These are phyloP conservation scores for Limenitis camilla DNA, from an alignment of 2,888 invertebrate species.

Conservation along the genomic window DNA sequence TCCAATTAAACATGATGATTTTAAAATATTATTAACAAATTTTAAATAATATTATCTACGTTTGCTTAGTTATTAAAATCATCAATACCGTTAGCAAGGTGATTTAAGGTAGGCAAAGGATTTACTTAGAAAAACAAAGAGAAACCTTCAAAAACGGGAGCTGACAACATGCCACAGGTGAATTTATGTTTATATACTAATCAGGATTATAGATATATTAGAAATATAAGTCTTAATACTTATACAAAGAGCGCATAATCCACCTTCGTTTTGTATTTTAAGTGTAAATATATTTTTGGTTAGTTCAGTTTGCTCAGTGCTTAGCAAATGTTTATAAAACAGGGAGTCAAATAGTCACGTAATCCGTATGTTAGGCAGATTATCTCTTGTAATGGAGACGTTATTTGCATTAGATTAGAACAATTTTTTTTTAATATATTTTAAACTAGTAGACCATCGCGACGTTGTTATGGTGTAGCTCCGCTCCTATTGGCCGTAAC, in stretches of 20 bases:
- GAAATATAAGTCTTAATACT: slow-evolving; percentile 25
- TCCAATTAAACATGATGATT: no score
- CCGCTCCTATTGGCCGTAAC: no score
- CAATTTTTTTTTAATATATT: no score
- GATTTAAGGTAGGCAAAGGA: slow-evolving; percentile 6
- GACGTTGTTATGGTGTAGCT: no score
- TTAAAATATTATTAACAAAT: no score
- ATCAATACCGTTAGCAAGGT: background rate
- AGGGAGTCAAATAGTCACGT: slow-evolving; percentile 45
- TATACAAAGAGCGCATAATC: background rate
- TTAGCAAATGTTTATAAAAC: slow-evolving; percentile 58
- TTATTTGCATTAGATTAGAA: slow-evolving; percentile 19
- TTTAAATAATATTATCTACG: no score
- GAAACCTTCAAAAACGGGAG: slow-evolving; percentile 52
- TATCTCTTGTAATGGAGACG: slow-evolving; percentile 42
- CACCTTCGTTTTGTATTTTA: slow-evolving; percentile 20
- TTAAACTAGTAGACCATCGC: no score
- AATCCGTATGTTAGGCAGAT: slow-evolving; percentile 49
- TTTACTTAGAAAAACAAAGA: slow-evolving; percentile 46
- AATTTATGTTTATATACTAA: slow-evolving; percentile 21
- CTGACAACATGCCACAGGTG: slow-evolving; percentile 42
- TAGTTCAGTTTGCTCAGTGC: slow-evolving; percentile 48
- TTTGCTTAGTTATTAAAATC: no score
- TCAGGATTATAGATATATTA: slow-evolving; percentile 12
- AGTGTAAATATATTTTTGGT: slow-evolving; percentile 31